A percentile compares a stretch with the other conserved stretches of the same genome.
Evolutionary conservation across 2,113 vertebrate genomes (phyloP).

Genomic region (Hemiscyllium ocellatum): DNA sequence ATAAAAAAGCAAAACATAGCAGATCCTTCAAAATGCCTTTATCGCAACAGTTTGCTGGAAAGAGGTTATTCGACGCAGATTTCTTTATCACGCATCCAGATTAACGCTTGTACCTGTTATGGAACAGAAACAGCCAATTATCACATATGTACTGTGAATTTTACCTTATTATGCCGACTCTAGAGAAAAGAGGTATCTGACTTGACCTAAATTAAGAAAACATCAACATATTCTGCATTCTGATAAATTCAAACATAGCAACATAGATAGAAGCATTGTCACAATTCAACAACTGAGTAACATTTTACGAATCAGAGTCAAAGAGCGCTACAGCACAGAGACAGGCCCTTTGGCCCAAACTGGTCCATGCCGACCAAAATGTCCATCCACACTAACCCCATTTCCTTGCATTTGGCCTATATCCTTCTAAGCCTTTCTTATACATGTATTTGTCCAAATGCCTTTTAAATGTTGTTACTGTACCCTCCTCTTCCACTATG

Average conservation of each 20-base stretch:
- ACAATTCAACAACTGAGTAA: background rate
- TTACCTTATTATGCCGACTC: background rate
- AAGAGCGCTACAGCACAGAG: no score
- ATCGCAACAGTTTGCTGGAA: background rate
- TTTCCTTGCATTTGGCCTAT: no score
- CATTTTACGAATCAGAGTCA: background rate
- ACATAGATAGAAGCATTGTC: background rate
- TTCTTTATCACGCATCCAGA: constrained; percentile 11
- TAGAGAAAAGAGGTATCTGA: background rate
- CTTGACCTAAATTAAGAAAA: background rate
- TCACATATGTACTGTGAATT: background rate
- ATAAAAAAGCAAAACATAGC: background rate
- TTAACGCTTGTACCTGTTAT: constrained; percentile 20
- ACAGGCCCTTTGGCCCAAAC: no score
- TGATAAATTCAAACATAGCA: background rate
- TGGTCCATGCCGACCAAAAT: no score
- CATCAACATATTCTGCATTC: background rate
- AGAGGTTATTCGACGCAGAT: constrained; percentile 15
- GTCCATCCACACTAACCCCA: no score
- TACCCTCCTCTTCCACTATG: no score
- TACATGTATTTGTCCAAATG: no score
- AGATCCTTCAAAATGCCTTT: background rate
- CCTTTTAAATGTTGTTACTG: no score
- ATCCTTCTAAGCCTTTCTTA: no score
- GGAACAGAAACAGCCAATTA: constrained; percentile 13